Evolutionary conservation across 1,140 invertebrate genomes (phyloP).

Genomic region (Papilio polyxenes): DNA sequence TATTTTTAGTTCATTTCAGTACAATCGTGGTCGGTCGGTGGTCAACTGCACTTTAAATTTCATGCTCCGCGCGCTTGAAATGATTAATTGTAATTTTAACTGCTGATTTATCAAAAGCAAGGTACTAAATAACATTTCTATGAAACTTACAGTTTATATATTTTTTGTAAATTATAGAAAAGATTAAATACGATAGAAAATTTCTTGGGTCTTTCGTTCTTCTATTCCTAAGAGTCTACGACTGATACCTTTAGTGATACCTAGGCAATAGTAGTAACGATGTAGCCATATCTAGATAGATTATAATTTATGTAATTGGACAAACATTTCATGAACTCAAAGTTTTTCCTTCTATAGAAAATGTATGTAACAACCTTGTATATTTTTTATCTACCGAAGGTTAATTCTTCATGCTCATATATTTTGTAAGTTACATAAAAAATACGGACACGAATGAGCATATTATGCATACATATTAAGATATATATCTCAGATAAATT

Average conservation of each 20-base stretch:
- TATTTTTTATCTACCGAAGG: not conserved
- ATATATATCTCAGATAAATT: not conserved
- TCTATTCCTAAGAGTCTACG: not conserved
- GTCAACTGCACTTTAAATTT: constrained; percentile 5
- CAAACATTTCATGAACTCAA: no score
- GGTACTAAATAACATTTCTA: not conserved
- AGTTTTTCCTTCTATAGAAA: no score
- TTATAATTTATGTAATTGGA: no score
- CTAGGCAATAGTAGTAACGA: no score
- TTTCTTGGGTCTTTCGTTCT: not conserved
- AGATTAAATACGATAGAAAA: not conserved
- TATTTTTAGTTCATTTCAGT: not conserved
- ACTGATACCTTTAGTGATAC: not conserved
- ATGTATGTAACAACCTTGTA: not conserved
- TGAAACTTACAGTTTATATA: not conserved
- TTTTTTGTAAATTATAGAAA: not conserved
- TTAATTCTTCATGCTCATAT: not conserved
- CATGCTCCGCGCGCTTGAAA: not conserved
- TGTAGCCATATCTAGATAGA: no score
- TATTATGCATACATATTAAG: constrained; percentile 15
- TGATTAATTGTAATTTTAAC: constrained; percentile 18
- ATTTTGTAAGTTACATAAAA: constrained; percentile 13
- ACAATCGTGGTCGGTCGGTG: not conserved
- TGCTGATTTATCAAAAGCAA: not conserved
- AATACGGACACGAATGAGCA: not conserved